Conservation (phyloP, 2,113 vertebrate species). For the Eublepharis macularius region DNA sequence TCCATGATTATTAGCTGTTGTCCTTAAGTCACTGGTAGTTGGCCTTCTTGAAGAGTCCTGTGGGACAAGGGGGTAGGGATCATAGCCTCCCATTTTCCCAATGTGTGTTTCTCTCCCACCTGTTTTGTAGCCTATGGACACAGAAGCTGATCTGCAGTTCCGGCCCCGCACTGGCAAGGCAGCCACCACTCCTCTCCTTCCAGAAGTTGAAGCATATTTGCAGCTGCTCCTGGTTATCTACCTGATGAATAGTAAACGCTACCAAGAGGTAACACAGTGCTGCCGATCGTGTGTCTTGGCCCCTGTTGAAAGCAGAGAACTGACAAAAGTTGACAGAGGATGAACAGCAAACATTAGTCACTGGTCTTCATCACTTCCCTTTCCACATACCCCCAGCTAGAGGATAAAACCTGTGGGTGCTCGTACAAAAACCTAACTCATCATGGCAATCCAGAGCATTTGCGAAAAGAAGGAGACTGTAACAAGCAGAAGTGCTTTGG, state of each 20-base stretch:
- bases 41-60: too few species aligned
- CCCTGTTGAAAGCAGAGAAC: neutral
- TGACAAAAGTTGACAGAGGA: neutral
- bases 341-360: neutral
- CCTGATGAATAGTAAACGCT: conserved; percentile 93
- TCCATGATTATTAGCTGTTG: neutral
- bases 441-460: neutral
- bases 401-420: neutral
- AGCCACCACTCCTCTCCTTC: conserved; percentile 86
- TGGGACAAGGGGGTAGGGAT: too few species aligned
- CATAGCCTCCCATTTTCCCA: neutral
- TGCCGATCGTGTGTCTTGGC: neutral
- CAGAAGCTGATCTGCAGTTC: conserved; percentile 91
- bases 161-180: conserved; percentile 91
- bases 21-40: too few species aligned
- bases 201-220: conserved; percentile 94
- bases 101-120: neutral
- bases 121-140: conserved; percentile 89
- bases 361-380: neutral
- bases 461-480: too few species aligned
- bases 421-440: neutral
- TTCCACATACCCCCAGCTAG: neutral
- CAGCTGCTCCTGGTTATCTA: conserved; percentile 93
- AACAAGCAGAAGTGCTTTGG: too few species aligned
- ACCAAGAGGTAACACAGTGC: conserved; percentile 80